Evolutionary conservation across 1,140 invertebrate species (phyloP).

Genomic region (Drepana arcuata): DNA sequence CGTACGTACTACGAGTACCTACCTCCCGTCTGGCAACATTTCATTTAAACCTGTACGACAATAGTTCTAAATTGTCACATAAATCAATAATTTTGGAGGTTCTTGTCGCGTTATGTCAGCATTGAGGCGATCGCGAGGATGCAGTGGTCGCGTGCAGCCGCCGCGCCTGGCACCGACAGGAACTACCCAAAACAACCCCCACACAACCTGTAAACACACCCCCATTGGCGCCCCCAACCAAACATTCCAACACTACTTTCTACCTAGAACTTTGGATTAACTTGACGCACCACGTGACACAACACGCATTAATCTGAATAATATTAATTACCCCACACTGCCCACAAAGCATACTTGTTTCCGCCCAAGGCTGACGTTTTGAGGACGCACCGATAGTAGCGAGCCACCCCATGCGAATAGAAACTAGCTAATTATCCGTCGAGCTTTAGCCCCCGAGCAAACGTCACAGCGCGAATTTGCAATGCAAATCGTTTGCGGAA

Average conservation of each 20-base stretch:
- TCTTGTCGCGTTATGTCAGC: too few relatives aligned
- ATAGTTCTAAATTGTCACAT: too few relatives aligned
- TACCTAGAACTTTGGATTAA: constrained; percentile 18
- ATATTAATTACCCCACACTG: constrained; percentile 22
- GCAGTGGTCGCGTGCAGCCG: constrained; percentile 50
- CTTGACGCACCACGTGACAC: constrained; percentile 12
- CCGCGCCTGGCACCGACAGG: constrained; percentile 53
- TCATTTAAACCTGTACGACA: too few relatives aligned
- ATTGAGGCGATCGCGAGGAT: too few relatives aligned
- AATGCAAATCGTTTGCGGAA: constrained; percentile 67
- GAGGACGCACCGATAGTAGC: constrained; percentile 40
- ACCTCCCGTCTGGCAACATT: too few relatives aligned
- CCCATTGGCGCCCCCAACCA: too few relatives aligned
- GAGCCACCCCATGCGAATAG: constrained; percentile 51
- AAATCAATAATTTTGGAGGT: too few relatives aligned
- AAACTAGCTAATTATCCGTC: constrained; percentile 68
- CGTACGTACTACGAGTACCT: too few relatives aligned
- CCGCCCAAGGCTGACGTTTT: constrained; percentile 36
- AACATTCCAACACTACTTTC: too few relatives aligned
- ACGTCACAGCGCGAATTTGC: constrained; percentile 65
- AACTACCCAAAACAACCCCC: constrained; percentile 40
- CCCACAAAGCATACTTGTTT: constrained; percentile 7
- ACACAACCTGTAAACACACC: constrained; percentile 46
- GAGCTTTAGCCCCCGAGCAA: constrained; percentile 56
- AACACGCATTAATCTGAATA: constrained; percentile 21